A percentile compares a stretch with the other conserved stretches of the same genome.
Conservation (phyloP, 2,888 invertebrate genomes). For the Mythimna albipuncta region DNA sequence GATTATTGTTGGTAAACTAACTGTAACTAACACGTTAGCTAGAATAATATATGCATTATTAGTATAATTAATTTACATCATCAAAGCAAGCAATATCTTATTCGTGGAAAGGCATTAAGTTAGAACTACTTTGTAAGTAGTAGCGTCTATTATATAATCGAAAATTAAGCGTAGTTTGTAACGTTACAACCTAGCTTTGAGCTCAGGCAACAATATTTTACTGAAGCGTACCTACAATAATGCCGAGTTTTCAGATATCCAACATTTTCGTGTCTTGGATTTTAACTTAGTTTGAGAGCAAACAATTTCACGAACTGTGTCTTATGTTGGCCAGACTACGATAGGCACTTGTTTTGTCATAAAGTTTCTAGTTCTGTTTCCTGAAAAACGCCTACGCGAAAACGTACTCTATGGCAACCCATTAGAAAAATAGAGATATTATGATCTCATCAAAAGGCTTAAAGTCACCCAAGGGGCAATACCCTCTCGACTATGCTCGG, state of each 20-base stretch:
- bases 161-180: slow-evolving; percentile 32
- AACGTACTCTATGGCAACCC: neutral
- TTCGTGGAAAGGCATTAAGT: slow-evolving; percentile 44
- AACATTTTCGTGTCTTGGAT: slow-evolving; percentile 28
- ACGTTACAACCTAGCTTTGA: slow-evolving; percentile 9
- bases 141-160: slow-evolving; percentile 37
- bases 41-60: slow-evolving; percentile 17
- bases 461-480: too few relatives aligned
- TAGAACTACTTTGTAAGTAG: slow-evolving; percentile 42
- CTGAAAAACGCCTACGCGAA: neutral
- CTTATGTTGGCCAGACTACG: slow-evolving; percentile 30
- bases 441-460: neutral
- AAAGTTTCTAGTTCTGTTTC: slow-evolving; percentile 28
- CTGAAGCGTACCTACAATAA: slow-evolving; percentile 19
- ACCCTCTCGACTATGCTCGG: too few relatives aligned
- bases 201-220: slow-evolving; percentile 17
- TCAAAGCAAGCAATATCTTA: slow-evolving; percentile 47
- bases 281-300: slow-evolving; percentile 32
- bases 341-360: slow-evolving; percentile 26
- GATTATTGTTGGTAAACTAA: slow-evolving; percentile 40
- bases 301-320: slow-evolving; percentile 27
- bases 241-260: slow-evolving; percentile 18
- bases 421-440: slow-evolving; percentile 2
- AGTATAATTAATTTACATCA: slow-evolving; percentile 34
- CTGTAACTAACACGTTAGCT: slow-evolving; percentile 19